These are phyloP conservation scores for Apostichopus leukothele DNA, from an alignment of 53 echinoderm and acorn worm genomes.

Conservation along the genomic window DNA sequence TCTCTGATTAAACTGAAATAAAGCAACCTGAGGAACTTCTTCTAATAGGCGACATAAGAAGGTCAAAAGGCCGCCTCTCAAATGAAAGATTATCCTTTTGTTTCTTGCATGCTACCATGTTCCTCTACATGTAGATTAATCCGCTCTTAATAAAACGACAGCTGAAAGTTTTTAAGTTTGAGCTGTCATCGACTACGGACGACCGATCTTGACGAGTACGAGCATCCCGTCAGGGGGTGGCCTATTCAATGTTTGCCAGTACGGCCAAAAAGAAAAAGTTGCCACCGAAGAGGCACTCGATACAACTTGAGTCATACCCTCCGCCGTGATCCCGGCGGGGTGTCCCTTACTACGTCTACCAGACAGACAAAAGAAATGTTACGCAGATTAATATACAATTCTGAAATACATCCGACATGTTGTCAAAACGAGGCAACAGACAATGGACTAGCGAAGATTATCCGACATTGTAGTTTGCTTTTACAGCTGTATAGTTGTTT, in stretches of 20 bases:
- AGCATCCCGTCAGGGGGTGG: background rate
- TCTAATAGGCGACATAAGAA: no score
- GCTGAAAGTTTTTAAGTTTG: constrained; percentile 11
- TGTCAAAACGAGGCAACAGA: background rate
- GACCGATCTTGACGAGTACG: background rate
- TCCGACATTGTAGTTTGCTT: background rate
- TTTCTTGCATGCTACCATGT: no score
- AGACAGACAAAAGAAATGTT: background rate
- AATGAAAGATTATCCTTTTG: no score
- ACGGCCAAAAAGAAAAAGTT: background rate
- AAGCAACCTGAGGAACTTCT: no score
- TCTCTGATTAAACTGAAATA: no score
- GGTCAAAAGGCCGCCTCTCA: no score
- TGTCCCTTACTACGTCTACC: background rate
- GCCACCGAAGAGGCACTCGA: constrained; percentile 3
- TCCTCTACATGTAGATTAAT: background rate
- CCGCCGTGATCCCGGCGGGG: constrained; percentile 15
- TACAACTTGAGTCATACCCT: constrained; percentile 37
- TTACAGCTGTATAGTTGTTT: background rate
- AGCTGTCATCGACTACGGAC: background rate
- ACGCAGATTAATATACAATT: background rate
- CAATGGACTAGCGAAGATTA: background rate
- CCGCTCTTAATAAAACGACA: constrained; percentile 7
- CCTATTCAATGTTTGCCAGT: background rate
- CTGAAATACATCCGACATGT: background rate